A percentile compares a stretch with the other conserved stretches of the same genome.
Evolutionary conservation across 2,797 vertebrate genomes (phyloP).

Genomic region (Gadopsis bispinosus): DNA sequence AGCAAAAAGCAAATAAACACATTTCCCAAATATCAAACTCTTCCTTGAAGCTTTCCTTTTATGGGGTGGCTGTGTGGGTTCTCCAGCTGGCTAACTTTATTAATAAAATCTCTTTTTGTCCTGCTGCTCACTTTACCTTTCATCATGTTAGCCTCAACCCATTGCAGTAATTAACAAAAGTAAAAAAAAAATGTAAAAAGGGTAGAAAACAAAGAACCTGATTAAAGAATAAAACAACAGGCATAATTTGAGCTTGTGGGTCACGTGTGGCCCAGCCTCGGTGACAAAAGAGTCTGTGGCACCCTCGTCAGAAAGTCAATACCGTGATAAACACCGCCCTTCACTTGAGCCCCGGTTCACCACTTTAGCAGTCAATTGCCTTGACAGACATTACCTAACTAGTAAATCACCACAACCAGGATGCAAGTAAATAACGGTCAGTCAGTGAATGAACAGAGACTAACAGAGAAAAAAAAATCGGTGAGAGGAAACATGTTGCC

Average conservation of each 20-base stretch:
- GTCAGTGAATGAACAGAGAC: slow-evolving; percentile 46
- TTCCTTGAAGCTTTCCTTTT: neutral
- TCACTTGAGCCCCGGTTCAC: slow-evolving; percentile 82
- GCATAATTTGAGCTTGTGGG: neutral
- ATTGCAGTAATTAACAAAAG: neutral
- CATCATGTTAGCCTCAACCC: neutral
- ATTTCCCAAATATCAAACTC: neutral
- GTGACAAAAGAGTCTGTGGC: slow-evolving; percentile 84
- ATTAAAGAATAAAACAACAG: neutral
- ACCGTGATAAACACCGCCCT: slow-evolving; percentile 84
- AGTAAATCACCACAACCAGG: slow-evolving; percentile 89
- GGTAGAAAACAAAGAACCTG: neutral
- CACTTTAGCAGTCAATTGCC: slow-evolving; percentile 86
- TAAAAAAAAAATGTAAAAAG: neutral
- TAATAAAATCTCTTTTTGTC: neutral
- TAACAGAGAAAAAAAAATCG: slow-evolving; percentile 54
- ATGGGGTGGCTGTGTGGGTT: neutral
- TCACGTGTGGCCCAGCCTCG: slow-evolving; percentile 34
- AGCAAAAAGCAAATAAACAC: neutral
- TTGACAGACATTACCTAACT: slow-evolving; percentile 88
- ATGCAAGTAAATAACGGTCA: slow-evolving; percentile 62
- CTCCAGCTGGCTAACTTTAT: neutral
- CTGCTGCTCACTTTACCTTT: neutral
- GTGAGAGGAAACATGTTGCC: slow-evolving; percentile 57
- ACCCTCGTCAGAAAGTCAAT: slow-evolving; percentile 87